Base-by-base conservation (phyloP, 1,140 invertebrate genomes). In the Caerostris darwini region DNA sequence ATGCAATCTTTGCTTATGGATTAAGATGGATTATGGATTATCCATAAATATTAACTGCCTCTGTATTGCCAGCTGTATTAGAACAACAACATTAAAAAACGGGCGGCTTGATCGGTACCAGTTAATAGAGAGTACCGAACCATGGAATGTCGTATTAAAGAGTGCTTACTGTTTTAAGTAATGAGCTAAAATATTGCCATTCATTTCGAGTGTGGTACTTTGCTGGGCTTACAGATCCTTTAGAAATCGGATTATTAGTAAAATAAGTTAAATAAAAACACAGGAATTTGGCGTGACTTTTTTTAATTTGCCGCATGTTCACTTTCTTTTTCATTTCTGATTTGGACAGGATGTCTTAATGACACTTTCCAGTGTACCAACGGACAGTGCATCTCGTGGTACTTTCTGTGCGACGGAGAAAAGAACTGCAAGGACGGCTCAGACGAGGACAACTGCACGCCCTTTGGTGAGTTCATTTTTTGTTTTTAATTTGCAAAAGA, bases 271-370 rank as follows among this genome's bases (percentile, higher is more conserved):
- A 7, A 64, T 64, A 17, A 17, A 64, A 7, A 7, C 61, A 64
- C n/a, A 64, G 61, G 17, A 7, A 64, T 17, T 7, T 64, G 17
- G 7, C 61, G 61, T 64, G 61, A 64, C 7, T 17, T 64, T 17
- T n/a, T n/a, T n/a, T n/a, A n/a, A n/a, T 17, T 64, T 17, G 61
- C 17, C 61, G 7, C 61, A 64, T 64, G 61, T 7, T 64, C 7
- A 7, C 7, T 64, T 64, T 64, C 61, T 7, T 64, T 64, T 64
- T 64, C 7, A 8, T 7, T 8, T 64, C 61, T 17, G 10, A 14
- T 67, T 10, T 67, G 12, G 64, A 50, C 85, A 95, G 98, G 98
- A 53, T 99, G 98, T n/a, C 61, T 90, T 2, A 95, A 95, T 14
- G 95, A 95, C 89, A 95, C 95, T 2, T 95, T 95, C 88, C 95